Evolutionary conservation across 2,797 vertebrate species (phyloP).

Genomic region (Hipposideros larvatus): DNA sequence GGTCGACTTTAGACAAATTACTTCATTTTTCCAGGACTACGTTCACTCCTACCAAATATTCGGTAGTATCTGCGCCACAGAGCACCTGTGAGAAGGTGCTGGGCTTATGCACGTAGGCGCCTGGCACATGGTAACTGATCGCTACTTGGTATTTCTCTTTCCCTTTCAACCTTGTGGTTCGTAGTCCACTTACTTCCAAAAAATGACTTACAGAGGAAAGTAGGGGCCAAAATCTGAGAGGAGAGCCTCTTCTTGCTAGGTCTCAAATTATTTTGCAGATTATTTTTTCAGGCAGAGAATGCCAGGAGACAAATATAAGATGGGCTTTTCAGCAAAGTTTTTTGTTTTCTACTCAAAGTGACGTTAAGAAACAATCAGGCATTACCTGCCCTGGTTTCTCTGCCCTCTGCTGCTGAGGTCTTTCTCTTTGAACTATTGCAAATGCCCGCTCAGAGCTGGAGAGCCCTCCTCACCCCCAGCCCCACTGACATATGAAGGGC

Average conservation of each 20-base stretch:
- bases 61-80: not conserved
- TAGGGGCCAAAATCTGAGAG: not conserved
- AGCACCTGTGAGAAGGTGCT: not conserved
- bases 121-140: not conserved
- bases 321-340: not conserved
- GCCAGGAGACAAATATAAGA: not conserved
- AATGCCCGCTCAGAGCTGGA: not conserved
- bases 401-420: not conserved
- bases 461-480: not conserved
- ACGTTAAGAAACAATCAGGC: not conserved
- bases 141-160: not conserved
- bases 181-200: not conserved
- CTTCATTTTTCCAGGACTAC: not conserved
- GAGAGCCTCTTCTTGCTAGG: not conserved
- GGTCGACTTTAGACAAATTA: not conserved
- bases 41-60: not conserved
- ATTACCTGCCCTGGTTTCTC: not conserved
- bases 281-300: conserved; percentile 16
- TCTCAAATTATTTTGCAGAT: conserved; percentile 13
- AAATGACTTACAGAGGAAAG: not conserved
- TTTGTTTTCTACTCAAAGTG: conserved; percentile 22
- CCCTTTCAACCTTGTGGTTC: not conserved
- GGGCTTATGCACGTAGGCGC: not conserved
- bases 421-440: not conserved
- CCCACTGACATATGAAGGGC: not conserved